These are phyloP conservation scores for Hoplostethus atlanticus DNA, from an alignment of 2,797 vertebrate species.

Conservation along the genomic window DNA sequence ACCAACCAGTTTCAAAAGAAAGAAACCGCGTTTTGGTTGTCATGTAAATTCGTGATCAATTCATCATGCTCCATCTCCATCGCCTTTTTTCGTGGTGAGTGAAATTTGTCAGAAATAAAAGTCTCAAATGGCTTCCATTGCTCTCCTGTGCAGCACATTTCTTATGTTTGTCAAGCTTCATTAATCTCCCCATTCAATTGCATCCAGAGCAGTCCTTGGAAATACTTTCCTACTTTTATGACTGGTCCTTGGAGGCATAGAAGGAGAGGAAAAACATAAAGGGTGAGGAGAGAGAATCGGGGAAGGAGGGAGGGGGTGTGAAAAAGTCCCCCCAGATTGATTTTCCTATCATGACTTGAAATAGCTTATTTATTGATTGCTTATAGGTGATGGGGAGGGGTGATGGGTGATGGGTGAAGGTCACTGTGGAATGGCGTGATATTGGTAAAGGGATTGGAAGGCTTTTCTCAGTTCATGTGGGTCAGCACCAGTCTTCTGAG, in stretches of 20 bases:
- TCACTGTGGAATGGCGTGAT: conserved; percentile 35
- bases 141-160: conserved; percentile 59
- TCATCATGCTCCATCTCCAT: conserved; percentile 34
- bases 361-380: conserved; percentile 83
- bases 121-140: conserved; percentile 48
- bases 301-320: conserved; percentile 11
- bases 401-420: conserved; percentile 47
- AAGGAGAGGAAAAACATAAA: conserved; percentile 32
- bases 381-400: conserved; percentile 53
- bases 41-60: conserved; percentile 30
- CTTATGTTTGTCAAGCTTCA: conserved; percentile 71
- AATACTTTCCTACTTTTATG: conserved; percentile 78
- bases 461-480: conserved; percentile 5
- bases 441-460: conserved; percentile 18
- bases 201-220: conserved; percentile 69
- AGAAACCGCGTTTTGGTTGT: not conserved
- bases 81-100: conserved; percentile 14
- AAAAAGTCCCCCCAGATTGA: conserved; percentile 70
- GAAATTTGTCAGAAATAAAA: conserved; percentile 55
- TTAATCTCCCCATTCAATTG: conserved; percentile 73
- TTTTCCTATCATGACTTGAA: conserved; percentile 84
- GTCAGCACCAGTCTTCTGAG: conserved; percentile 17
- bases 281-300: conserved; percentile 25
- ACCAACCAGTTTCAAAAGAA: not conserved
- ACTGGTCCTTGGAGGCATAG: conserved; percentile 65